Evolutionary conservation across 2,797 vertebrate species (phyloP).

Genomic region (Manis pentadactyla): DNA sequence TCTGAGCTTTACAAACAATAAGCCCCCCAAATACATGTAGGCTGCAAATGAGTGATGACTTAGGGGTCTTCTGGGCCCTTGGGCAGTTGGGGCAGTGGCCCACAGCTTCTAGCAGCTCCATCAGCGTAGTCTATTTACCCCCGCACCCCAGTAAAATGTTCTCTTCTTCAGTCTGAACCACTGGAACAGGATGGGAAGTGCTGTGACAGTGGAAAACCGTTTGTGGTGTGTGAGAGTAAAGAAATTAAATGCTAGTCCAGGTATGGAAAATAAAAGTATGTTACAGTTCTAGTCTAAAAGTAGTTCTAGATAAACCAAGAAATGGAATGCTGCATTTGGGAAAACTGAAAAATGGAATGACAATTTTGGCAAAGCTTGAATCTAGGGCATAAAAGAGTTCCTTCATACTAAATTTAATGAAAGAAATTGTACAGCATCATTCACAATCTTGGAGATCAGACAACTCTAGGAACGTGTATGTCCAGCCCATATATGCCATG

Average conservation of each 20-base stretch:
- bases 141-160: not conserved
- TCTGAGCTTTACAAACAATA: not conserved
- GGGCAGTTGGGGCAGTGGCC: not conserved
- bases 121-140: not conserved
- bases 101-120: not conserved
- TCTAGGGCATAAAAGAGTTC: not conserved
- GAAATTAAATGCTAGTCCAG: not conserved
- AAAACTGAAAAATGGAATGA: conserved; percentile 4
- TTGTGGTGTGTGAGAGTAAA: not conserved
- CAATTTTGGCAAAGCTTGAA: not conserved
- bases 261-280: not conserved
- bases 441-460: not conserved
- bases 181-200: not conserved
- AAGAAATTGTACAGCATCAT: not conserved
- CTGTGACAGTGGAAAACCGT: not conserved
- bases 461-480: not conserved
- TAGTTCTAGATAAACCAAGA: not conserved
- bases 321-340: not conserved
- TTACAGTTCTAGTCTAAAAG: not conserved
- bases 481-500: not conserved
- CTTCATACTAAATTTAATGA: conserved; percentile 13
- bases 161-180: not conserved
- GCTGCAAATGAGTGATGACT: not conserved
- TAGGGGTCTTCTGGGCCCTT: not conserved
- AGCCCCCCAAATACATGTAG: not conserved